Base-by-base conservation (phyloP, 2,113 vertebrate genomes). In the Corythornis cristatus region DNA sequence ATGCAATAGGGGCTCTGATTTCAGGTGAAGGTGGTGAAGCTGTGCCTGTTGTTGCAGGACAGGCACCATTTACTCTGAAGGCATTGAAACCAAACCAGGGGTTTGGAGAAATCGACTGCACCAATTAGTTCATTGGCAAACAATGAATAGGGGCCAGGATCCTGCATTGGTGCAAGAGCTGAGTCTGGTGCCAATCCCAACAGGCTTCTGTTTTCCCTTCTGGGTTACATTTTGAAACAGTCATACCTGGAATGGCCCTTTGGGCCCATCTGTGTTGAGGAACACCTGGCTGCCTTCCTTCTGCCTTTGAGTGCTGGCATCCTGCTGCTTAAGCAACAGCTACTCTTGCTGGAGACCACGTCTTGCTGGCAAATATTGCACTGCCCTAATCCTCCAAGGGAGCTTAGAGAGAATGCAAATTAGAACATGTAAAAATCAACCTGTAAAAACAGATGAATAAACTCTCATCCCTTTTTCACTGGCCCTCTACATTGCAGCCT, bases 321-420 rank as follows among this genome's bases (percentile, higher is more conserved):
- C 19, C 28, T n/a, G 28, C 31, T 58, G 51, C 11, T 2, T 15
- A 20, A 53, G 19, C 18, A 25, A 11, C 28, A 71, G 26, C 58
- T 51, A 11, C 22, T 28, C n/a, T 42, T 43, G 26, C 29, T 35
- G 33, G 35, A 57, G 48, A 17, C 6, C 7, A 17, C 5, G 2
- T 12, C 25, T 25, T 50, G 12, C 31, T 57, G 25, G 14, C 0
- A 0, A 25, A 7, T 9, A 4, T 35, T 42, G 40, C 6, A 0
- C n/a, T 61, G 54, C 37, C 31, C 2, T 5, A 8, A 25, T 57
- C 21, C 26, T 46, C 26, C 17, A 8, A n/a, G 26, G 22, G 17
- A 60, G 22, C 18, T 37, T 19, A 37, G 35, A 31, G 42, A 76
- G 56, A 50, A 50, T 28, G 15, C 21, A 8, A 22, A 26, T 48